Evolutionary conservation across 2,888 invertebrate genomes (phyloP).

Genomic region (Drosophila acutilabella): DNA sequence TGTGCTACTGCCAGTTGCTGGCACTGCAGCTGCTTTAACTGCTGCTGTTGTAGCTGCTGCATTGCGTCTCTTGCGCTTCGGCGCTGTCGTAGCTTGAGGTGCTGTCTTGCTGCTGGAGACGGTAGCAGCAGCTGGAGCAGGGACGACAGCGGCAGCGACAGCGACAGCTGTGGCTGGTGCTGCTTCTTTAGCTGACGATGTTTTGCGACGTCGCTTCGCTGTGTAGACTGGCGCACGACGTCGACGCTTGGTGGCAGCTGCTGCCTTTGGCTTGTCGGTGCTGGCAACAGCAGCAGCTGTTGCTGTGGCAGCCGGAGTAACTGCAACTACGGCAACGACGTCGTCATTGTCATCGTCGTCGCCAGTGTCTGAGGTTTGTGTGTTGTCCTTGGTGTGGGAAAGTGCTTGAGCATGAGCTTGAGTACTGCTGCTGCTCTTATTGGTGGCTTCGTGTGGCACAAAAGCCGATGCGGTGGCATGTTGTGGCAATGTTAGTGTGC

Average conservation of each 20-base stretch:
- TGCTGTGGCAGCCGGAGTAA: slow-evolving; percentile 1
- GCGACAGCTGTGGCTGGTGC: background rate
- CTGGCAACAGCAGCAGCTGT: slow-evolving; percentile 8
- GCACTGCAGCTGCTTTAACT: background rate
- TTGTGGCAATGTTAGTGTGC: slow-evolving; percentile 69
- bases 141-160: background rate
- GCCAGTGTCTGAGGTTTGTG: slow-evolving; percentile 62
- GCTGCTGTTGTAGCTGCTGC: slow-evolving; percentile 9
- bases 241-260: slow-evolving; percentile 58
- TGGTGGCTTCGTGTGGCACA: slow-evolving; percentile 53
- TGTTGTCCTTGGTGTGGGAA: slow-evolving; percentile 52
- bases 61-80: slow-evolving; percentile 43
- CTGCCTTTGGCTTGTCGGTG: slow-evolving; percentile 56
- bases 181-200: slow-evolving; percentile 3
- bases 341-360: too few relatives aligned
- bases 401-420: slow-evolving; percentile 1
- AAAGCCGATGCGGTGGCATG: slow-evolving; percentile 59
- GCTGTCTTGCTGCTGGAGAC: background rate
- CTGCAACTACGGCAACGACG: too few relatives aligned
- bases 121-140: background rate
- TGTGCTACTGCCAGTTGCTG: slow-evolving; percentile 16
- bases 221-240: slow-evolving; percentile 66
- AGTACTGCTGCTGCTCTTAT: slow-evolving; percentile 20
- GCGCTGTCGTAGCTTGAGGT: slow-evolving; percentile 8
- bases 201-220: slow-evolving; percentile 47